Evolutionary conservation across 2,888 invertebrate genomes (phyloP), one percentile per base, ranked within the genome.

Genomic region (Archips xylosteana): DNA sequence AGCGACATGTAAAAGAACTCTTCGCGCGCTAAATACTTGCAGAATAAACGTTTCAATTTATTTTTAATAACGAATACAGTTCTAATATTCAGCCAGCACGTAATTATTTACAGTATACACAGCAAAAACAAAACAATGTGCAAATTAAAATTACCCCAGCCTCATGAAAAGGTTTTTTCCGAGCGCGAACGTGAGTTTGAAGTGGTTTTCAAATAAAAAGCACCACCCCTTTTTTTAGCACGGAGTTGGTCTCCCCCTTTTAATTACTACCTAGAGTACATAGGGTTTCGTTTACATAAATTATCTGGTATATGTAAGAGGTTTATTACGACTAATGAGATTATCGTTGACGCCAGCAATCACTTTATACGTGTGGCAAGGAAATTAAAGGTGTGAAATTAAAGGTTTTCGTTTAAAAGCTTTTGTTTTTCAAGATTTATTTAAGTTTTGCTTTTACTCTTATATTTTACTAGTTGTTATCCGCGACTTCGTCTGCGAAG

Each of bases 171-270:
- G 57, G 65, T 51, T 64, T 72, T 72, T 63, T 64, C 59, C 63
- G 51, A n/a, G 69, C 59, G 59, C 51, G 9, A 57, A 60, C 72
- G 68, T 68, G 42, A 42, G n/a, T 12, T 39, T 69, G 73, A 49
- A 73, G 73, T 64, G 73, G 64, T 73, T 64, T 69, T 64, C 69
- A 73, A 69, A 73, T 73, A 73, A 69, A 68, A 68, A 67, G 45
- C 49, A 23, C 47, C 54, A 23, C 54, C 47, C 54, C 54, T 54
- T 54, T 51, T 54, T 61, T 72, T 57, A 73, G 69, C 51, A 64
- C 69, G 64, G 69, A 69, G 69, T 69, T 59, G 47, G 57, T 73
- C 64, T 73, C 64, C 64, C 64, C 59, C 64, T 64, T 73, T 73
- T 73, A 69, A 64, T 69, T 69, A 63, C 51, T 15, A 10, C 34